A percentile compares a stretch with the other conserved stretches of the same genome.
These are phyloP conservation scores for Mustelus asterias DNA, from an alignment of 2,113 vertebrate genomes.

Conservation along the genomic window DNA sequence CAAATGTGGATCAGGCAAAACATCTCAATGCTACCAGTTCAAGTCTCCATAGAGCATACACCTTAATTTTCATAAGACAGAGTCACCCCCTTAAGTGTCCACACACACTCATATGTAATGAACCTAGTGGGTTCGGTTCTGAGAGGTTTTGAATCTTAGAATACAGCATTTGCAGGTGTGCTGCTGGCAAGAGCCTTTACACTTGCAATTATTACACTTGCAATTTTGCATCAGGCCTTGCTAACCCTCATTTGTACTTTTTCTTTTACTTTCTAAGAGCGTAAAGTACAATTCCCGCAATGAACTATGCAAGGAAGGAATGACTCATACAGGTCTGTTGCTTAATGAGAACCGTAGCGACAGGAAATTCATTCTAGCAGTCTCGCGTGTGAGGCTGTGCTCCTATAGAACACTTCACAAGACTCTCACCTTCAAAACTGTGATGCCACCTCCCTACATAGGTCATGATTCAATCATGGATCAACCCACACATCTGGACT, in stretches of 20 bases:
- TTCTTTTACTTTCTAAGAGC: constrained; percentile 2
- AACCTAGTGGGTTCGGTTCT: neutral
- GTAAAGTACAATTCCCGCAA: neutral
- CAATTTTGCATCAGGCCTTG: neutral
- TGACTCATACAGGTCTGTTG: neutral
- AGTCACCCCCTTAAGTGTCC: neutral
- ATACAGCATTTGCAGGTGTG: constrained; percentile 1
- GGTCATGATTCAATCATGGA: neutral
- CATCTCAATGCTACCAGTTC: neutral
- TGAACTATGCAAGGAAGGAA: neutral
- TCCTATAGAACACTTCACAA: neutral
- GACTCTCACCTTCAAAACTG: neutral
- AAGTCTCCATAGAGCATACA: neutral
- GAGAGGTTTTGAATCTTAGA: neutral
- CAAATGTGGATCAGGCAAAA: neutral
- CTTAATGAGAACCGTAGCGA: neutral
- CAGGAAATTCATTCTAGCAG: neutral
- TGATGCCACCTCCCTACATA: neutral
- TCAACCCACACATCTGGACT: neutral
- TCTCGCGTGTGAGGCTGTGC: neutral
- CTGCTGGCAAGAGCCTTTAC: neutral
- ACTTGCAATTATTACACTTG: neutral
- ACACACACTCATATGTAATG: neutral
- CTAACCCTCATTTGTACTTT: neutral
- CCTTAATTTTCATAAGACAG: neutral